A percentile compares a stretch with the other conserved stretches of the same genome.
Evolutionary conservation across 1,140 invertebrate genomes (phyloP).

Genomic region (Callitettix versicolor): DNA sequence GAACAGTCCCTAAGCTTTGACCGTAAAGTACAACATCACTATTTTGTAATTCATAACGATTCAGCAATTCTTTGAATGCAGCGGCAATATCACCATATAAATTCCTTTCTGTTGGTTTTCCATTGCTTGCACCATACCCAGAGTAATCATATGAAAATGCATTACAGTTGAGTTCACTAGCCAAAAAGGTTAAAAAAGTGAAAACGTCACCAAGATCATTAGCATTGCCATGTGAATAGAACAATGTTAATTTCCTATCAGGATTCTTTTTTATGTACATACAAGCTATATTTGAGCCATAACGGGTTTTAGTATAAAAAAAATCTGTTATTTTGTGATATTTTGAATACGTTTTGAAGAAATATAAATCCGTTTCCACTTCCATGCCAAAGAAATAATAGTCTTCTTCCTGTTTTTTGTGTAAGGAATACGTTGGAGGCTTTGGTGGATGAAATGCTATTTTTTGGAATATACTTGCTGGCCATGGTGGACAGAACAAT

Average conservation of each 20-base stretch:
- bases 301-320: slow-evolving; percentile 39
- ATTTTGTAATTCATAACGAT: slow-evolving; percentile 47
- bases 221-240: slow-evolving; percentile 65
- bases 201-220: slow-evolving; percentile 59
- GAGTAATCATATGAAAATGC: slow-evolving; percentile 70
- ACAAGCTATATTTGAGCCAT: slow-evolving; percentile 54
- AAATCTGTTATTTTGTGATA: slow-evolving; percentile 45
- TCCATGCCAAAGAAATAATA: slow-evolving; percentile 24
- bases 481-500: slow-evolving; percentile 69
- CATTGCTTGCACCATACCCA: slow-evolving; percentile 47
- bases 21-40: slow-evolving; percentile 65
- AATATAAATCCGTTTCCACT: slow-evolving; percentile 37
- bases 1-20: slow-evolving; percentile 56
- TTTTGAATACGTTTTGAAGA: slow-evolving; percentile 46
- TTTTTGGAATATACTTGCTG: slow-evolving; percentile 59
- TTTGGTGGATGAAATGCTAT: slow-evolving; percentile 60
- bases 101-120: slow-evolving; percentile 65
- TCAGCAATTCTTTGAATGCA: slow-evolving; percentile 47
- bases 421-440: slow-evolving; percentile 53
- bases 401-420: slow-evolving; percentile 1
- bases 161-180: slow-evolving; percentile 56
- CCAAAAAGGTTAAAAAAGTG: slow-evolving; percentile 56
- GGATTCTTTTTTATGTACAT: slow-evolving; percentile 49
- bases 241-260: slow-evolving; percentile 50
- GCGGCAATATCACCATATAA: slow-evolving; percentile 65